Base-by-base conservation (phyloP, 2,797 vertebrate species). In the Aeoliscus strigatus region DNA sequence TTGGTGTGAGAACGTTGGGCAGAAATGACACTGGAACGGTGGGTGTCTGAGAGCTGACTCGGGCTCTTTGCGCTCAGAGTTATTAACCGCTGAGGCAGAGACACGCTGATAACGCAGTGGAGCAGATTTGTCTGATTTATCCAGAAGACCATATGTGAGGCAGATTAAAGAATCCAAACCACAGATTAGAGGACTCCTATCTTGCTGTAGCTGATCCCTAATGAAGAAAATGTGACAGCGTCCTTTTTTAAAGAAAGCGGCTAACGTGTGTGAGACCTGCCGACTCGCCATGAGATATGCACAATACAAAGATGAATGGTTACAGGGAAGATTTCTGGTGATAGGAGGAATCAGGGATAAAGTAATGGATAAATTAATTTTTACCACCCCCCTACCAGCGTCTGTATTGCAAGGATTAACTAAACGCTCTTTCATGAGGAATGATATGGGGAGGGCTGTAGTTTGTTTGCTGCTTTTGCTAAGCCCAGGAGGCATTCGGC, bases 131-230 rank as follows among this genome's bases (percentile, higher is more conserved):
- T 70, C 57, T 53, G 62, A 70, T 83, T 81, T 61, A 80, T 82
- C 69, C 72, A 55, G 37, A 45, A 30, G 61, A 75, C 73, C 85
- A 85, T 84, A 85, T 86, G 84, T 53, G 62, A 57, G 38, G 30
- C 49, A 83, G 83, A 86, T 87, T 86, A 86, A 73, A 77, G 66
- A 14, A 57, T 36, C 49, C 66, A 64, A 66, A 59, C 32, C 14
- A 27, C 64, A 78, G 82, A 87, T 87, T 85, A 87, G 78, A 60
- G 69, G 65, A 45, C 49, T 44, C 54, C 58, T 40, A 54, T 62
- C 29, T 33, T 6, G 51, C 60, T 58, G 41, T 27, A 16, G 33
- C 49, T 4, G 15, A 51, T 41, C 33, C 52, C 43, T 62, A 64
- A 80, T 75, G 72, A 80, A 72, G 63, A 46, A 55, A 51, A 52